Evolutionary conservation across 2,888 invertebrate species (phyloP).

Genomic region (Stenodema calcarata): DNA sequence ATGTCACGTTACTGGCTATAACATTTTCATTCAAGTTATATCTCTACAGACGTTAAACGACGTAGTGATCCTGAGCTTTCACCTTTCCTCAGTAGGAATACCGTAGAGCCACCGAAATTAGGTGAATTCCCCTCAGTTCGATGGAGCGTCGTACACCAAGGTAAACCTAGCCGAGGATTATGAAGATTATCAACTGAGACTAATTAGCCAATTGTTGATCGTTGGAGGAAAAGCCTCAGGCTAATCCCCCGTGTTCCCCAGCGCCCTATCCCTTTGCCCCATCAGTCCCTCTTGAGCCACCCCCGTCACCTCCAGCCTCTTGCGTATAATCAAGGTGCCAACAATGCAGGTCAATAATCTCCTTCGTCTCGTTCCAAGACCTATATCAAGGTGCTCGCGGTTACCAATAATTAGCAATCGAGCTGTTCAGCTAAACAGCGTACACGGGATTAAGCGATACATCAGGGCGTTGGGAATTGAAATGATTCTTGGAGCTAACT

Average conservation of each 20-base stretch:
- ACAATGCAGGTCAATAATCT: background rate
- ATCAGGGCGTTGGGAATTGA: background rate
- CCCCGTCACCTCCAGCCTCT: background rate
- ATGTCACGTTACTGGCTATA: too few relatives aligned
- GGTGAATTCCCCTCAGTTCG: background rate
- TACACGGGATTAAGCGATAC: too few relatives aligned
- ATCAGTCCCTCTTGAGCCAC: background rate
- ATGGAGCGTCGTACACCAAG: background rate
- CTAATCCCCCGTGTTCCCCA: background rate
- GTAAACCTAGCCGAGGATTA: background rate
- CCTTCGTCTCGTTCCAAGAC: background rate
- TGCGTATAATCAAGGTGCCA: background rate
- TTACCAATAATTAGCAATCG: background rate
- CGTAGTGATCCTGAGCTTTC: too few relatives aligned
- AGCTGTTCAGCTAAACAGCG: background rate
- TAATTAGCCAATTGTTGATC: slow-evolving; percentile 36
- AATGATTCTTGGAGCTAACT: background rate
- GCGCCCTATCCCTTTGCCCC: background rate
- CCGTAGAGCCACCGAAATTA: background rate
- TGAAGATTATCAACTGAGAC: slow-evolving; percentile 9
- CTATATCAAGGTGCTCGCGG: background rate
- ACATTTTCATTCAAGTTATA: too few relatives aligned
- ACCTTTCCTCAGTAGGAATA: too few relatives aligned
- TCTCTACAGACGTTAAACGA: too few relatives aligned
- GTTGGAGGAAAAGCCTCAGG: background rate